phyloP scores from a whole-genome alignment of 2,797 vertebrate genomes.

The Typhlichthys subterraneus region DNA sequence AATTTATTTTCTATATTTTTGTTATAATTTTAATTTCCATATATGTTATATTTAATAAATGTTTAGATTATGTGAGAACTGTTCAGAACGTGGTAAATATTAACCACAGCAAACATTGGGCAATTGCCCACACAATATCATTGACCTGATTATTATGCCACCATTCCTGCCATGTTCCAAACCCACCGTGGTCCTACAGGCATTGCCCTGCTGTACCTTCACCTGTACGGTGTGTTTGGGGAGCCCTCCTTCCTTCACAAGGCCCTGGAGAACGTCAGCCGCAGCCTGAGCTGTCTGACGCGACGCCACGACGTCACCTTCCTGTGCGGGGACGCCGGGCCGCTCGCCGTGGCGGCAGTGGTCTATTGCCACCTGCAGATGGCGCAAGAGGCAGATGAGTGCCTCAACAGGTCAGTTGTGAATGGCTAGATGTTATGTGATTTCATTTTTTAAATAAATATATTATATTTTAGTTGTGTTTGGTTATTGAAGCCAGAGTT shows the following conservation, averaged over 20 bases:
- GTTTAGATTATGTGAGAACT: too few species aligned
- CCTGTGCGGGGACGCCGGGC: slow-evolving; percentile 90
- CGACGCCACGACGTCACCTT: slow-evolving; percentile 88
- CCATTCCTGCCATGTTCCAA: neutral
- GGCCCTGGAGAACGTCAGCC: slow-evolving; percentile 83
- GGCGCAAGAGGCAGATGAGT: slow-evolving; percentile 86
- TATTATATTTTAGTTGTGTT: too few species aligned
- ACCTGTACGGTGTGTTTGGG: slow-evolving; percentile 85
- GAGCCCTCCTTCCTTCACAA: slow-evolving; percentile 84
- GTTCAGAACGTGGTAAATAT: too few species aligned
- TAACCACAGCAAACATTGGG: too few species aligned
- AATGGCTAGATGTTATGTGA: neutral
- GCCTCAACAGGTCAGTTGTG: slow-evolving; percentile 81
- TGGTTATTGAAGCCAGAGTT: too few species aligned
- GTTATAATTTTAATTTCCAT: too few species aligned
- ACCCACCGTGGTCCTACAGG: slow-evolving; percentile 69
- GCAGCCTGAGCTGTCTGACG: slow-evolving; percentile 83
- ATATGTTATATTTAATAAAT: too few species aligned
- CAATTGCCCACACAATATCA: too few species aligned
- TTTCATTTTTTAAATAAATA: neutral
- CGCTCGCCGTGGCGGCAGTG: slow-evolving; percentile 88
- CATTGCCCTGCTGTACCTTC: slow-evolving; percentile 91
- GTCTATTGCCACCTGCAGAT: slow-evolving; percentile 84
- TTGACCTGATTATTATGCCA: neutral
- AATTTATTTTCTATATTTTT: too few species aligned